These are phyloP conservation scores for Petaurus breviceps DNA, from an alignment of 2,113 vertebrate species.

Conservation along the genomic window DNA sequence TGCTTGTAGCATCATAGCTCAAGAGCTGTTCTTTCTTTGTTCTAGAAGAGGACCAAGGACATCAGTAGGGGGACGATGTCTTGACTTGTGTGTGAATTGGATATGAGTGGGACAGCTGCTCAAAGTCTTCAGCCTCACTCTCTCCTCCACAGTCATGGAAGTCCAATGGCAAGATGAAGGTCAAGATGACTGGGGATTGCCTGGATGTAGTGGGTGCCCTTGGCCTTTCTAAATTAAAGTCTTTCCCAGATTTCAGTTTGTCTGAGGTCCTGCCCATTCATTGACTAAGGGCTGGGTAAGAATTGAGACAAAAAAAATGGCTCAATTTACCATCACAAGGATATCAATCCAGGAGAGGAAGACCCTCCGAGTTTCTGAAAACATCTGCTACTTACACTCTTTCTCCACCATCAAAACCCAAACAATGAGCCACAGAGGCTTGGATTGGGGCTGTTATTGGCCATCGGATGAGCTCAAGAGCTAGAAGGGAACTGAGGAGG, in stretches of 20 bases:
- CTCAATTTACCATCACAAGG: neutral
- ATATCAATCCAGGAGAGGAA: neutral
- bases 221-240: neutral
- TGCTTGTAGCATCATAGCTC: neutral
- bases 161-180: neutral
- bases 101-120: neutral
- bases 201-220: neutral
- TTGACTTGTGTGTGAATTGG: neutral
- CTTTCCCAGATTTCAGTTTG: neutral
- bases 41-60: neutral
- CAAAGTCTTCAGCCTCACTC: neutral
- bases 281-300: neutral
- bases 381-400: neutral
- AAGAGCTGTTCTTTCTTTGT: neutral
- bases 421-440: neutral
- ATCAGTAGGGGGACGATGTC: neutral
- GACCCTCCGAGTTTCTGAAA: neutral
- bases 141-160: neutral
- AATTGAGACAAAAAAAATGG: neutral
- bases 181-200: neutral
- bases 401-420: neutral
- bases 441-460: no score
- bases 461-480: no score
- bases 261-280: neutral
- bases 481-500: neutral